phyloP scores from a whole-genome alignment of 1,140 invertebrate species.

The Drosophila obscura region DNA sequence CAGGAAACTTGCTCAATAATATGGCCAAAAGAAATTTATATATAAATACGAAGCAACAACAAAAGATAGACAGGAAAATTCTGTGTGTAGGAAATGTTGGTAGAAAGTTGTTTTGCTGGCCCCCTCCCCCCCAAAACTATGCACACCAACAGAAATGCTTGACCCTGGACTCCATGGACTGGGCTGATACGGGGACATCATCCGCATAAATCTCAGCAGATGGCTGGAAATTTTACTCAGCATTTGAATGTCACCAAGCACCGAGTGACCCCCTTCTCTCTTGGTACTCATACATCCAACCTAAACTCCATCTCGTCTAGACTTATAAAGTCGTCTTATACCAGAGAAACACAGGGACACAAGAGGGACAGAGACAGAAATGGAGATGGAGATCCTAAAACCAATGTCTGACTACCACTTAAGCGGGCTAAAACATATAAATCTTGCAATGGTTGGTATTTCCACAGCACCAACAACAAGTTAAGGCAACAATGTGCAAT shows the following conservation, averaged over 20 bases:
- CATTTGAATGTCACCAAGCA: constrained; percentile 74
- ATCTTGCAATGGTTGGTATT: constrained; percentile 78
- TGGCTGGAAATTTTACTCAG: constrained; percentile 51
- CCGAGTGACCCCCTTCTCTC: constrained; percentile 9
- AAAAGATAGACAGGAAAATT: constrained; percentile 62
- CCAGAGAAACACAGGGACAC: constrained; percentile 3
- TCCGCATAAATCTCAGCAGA: constrained; percentile 68
- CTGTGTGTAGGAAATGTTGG: constrained; percentile 46
- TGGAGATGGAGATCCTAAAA: constrained; percentile 38
- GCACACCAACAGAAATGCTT: constrained; percentile 38
- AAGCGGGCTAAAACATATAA: constrained; percentile 77
- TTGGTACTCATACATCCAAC: no score
- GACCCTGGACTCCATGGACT: constrained; percentile 22
- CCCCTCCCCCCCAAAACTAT: background rate
- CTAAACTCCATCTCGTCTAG: constrained; percentile 52
- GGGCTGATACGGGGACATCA: constrained; percentile 2
- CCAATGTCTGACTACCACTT: constrained; percentile 80
- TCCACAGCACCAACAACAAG: constrained; percentile 44
- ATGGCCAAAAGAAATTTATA: constrained; percentile 47
- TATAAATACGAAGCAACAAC: constrained; percentile 63
- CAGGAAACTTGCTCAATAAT: constrained; percentile 80
- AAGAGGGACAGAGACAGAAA: background rate
- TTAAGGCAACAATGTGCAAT: constrained; percentile 71
- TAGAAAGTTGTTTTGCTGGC: constrained; percentile 11
- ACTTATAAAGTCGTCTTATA: constrained; percentile 73